Base-by-base conservation (phyloP, 2,113 vertebrate species). In the Spermophilus dauricus region DNA sequence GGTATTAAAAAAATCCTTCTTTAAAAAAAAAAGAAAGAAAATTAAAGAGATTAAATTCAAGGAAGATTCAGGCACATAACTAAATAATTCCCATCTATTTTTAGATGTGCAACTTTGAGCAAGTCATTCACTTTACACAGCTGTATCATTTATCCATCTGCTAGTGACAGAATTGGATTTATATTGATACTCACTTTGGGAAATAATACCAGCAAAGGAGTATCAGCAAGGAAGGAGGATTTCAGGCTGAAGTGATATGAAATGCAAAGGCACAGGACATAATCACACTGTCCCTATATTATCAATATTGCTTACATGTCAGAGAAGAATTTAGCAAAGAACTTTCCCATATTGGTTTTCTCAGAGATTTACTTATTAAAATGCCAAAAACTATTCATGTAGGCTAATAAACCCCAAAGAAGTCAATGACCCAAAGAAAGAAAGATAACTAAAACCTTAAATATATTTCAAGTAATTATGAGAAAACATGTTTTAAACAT, bases 31-130 rank as follows among this genome's bases (percentile, higher is more conserved):
- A 45, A 70, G 10, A 45, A 45, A 70, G 10, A 61, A 48, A 76
- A 83, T 94, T 86, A 86, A 95, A 82, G 10, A 63, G 20, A 39
- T 56, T 76, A 89, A 81, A 86, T 69, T 67, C 69, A 83, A 90
- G 22, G 12, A 51, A 14, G 8, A 70, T 65, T 63, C 10, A 45
- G 69, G 9, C 30, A 94, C 5, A 94, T 39, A 58, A 42, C 8
- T 92, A 89, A 95, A 53, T 70, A 65, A 75, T 61, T 92, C 2
- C 32, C 45, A 34, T 80, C 42, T 82, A 53, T 51, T 78, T 96
- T 82, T 80, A 73, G 61, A 78, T 73, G n/a, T 67, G 16, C 4
- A 86, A 86, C 48, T 83, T 85, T 61, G 16, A 94, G 39, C 2
- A 58, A 95, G 17, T 53, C 32, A 61, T 51, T 58, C 17, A n/a